Evolutionary conservation across 2,888 invertebrate genomes (phyloP).

Genomic region (Mesoligia furuncula): DNA sequence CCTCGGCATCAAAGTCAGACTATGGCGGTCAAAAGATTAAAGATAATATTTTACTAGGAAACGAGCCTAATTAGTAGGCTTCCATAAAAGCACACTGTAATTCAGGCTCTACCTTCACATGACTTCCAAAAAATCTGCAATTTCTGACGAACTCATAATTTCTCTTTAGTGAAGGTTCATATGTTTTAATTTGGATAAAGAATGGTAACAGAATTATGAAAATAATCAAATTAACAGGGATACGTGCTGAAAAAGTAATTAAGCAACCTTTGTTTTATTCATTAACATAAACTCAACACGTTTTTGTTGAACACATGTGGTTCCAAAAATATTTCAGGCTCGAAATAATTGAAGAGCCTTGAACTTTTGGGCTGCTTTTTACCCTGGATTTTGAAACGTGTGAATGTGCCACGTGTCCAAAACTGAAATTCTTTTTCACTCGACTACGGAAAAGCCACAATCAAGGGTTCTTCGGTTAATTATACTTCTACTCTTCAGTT

Average conservation of each 20-base stretch:
- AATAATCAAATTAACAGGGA: conserved; percentile 26
- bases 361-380: neutral
- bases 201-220: conserved; percentile 11
- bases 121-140: neutral
- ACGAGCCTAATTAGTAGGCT: neutral
- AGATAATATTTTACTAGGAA: neutral
- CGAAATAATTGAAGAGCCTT: neutral
- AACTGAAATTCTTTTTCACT: neutral
- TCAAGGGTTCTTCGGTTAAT: too few relatives aligned
- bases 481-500: neutral
- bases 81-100: neutral
- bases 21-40: too few relatives aligned
- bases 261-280: conserved; percentile 22
- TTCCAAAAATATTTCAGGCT: neutral
- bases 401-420: neutral
- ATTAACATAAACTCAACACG: neutral
- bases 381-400: neutral
- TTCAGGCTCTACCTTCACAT: conserved; percentile 2
- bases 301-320: conserved; percentile 20
- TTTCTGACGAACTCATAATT: neutral
- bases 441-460: too few relatives aligned
- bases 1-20: too few relatives aligned
- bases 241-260: conserved; percentile 44
- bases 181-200: conserved; percentile 21
- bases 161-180: neutral